Evolutionary conservation across 1,140 invertebrate genomes (phyloP), one percentile per base, ranked within the genome.

Genomic region (Drosophila busckii): DNA sequence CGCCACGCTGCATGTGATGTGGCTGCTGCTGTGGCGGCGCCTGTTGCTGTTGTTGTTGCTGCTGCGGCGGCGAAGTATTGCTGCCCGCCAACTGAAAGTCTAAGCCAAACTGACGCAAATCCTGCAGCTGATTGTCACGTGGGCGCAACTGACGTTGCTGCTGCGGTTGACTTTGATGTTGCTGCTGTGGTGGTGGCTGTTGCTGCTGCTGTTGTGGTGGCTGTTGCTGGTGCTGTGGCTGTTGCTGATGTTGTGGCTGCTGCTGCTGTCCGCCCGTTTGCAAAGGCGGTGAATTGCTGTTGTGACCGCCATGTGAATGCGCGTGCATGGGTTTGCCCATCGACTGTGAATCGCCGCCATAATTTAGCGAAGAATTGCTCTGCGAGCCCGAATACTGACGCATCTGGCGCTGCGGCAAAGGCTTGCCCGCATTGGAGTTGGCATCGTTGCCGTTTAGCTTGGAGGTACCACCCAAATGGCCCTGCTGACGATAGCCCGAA

Each of bases 361-460:
- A 85, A 25, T 82, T 86, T 4, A 85, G 55, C 29, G 85, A 70
- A 7, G 71, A 71, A 35, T 76, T 86, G 32, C 78, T 80, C 41
- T 84, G 84, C 1, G 69, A 66, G 10, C 73, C 73, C 38, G 70
- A 71, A 38, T 85, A 87, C 29, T 87, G 83, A 6, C 85, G 67
- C 42, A 86, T 76, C 32, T 49, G 62, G 4, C 84, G 68, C 29
- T 80, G 85, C 2, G 80, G 68, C 48, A 87, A 32, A 20, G 84
- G 71, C 22, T 87, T 87, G 12, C 60, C 64, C 6, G 67, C 23
- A 41, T 69, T 78, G 13, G 45, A 28, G 4, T 65, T 73, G 2
- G 56, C 22, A 6, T 87, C 85, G 15, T 84, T 70, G 29, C 85
- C 85, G 29, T 87, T 87, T n/a, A 87, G 29, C 45, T 87, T 87